Evolutionary conservation across 2,797 vertebrate genomes (phyloP).

Genomic region (Acrossocheilus wenchowensis): DNA sequence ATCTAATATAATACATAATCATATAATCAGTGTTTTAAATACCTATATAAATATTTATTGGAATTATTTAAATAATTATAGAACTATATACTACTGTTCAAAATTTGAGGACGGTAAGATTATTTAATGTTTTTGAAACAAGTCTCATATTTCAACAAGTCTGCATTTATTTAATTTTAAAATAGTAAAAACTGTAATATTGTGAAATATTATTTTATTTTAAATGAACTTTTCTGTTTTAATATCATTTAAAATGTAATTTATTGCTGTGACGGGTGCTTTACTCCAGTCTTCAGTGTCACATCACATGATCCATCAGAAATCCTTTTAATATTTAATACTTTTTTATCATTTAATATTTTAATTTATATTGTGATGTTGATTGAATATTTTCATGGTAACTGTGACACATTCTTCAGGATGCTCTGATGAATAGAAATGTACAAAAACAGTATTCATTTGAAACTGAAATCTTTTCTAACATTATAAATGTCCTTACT

Average conservation of each 20-base stretch:
- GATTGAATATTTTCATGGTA: neutral
- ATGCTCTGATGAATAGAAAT: neutral
- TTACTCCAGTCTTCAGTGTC: neutral
- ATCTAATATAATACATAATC: neutral
- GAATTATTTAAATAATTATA: neutral
- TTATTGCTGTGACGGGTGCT: neutral
- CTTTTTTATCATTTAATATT: neutral
- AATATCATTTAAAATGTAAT: neutral
- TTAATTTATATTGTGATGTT: neutral
- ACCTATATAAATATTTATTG: neutral
- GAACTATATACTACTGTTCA: neutral
- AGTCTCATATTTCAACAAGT: neutral
- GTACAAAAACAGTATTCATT: neutral
- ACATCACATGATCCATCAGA: neutral
- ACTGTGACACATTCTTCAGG: neutral
- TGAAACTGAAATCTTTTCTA: neutral
- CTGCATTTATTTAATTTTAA: neutral
- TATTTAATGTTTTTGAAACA: neutral
- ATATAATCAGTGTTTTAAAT: neutral
- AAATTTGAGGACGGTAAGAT: neutral
- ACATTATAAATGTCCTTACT: neutral
- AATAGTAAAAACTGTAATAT: neutral
- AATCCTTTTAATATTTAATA: neutral
- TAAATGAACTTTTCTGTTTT: neutral
- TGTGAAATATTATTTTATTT: neutral